Evolutionary conservation across 1,140 invertebrate species (phyloP).

Genomic region (silkworm (Bombyx mori)): DNA sequence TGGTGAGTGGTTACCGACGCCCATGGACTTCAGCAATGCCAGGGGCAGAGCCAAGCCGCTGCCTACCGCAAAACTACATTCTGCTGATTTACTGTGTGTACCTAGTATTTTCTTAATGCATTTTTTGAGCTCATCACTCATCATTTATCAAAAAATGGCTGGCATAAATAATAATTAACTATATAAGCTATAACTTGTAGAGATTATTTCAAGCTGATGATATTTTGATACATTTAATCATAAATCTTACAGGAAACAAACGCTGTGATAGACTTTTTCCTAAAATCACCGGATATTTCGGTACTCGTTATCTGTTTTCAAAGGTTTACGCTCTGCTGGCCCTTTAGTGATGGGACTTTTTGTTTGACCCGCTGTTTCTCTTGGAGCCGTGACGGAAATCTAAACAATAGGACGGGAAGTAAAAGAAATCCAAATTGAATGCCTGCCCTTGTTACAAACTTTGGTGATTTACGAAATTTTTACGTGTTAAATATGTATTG

Average conservation of each 20-base stretch:
- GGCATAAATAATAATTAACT: background rate
- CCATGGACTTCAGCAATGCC: too few species aligned
- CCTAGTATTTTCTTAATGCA: background rate
- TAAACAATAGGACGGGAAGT: conserved; percentile 33
- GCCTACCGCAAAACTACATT: too few species aligned
- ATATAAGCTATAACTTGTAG: too few species aligned
- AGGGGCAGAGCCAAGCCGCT: too few species aligned
- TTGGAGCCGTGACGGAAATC: conserved; percentile 27
- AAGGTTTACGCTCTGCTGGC: conserved; percentile 29
- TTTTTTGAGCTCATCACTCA: background rate
- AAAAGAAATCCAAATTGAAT: conserved; percentile 35
- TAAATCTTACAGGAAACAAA: too few species aligned
- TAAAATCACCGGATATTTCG: conserved; percentile 19
- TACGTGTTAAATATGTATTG: conserved; percentile 1
- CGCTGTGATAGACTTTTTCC: background rate
- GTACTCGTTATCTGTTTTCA: conserved; percentile 21
- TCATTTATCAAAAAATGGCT: conserved; percentile 5
- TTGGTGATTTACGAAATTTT: conserved; percentile 20
- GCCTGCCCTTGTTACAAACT: conserved; percentile 22
- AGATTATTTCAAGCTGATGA: background rate
- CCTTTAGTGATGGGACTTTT: conserved; percentile 30
- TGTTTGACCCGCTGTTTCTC: conserved; percentile 26
- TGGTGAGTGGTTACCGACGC: too few species aligned
- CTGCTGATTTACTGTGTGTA: too few species aligned
- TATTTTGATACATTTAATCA: background rate